Evolutionary conservation across 2,113 vertebrate species (phyloP), one percentile per base, ranked within the genome.

Genomic region (Serinus canaria): DNA sequence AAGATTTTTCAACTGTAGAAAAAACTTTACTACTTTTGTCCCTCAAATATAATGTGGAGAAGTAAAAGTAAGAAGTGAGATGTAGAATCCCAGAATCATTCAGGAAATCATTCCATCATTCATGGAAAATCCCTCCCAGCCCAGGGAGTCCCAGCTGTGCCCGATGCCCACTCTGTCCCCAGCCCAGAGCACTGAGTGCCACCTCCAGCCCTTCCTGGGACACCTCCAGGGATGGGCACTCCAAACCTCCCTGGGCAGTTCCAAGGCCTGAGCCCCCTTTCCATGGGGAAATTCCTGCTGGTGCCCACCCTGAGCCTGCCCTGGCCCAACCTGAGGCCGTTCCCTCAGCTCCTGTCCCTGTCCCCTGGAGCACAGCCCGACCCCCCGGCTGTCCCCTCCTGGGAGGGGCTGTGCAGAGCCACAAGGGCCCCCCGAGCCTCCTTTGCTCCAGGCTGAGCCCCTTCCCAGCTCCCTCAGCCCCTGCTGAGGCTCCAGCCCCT

Each of bases 291-390:
- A 87, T 70, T 47, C 47, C 74, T 87, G 2, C 64, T 78, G 23
- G 23, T 0, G 33, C 3, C n/a, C 64, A 7, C 0, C 12, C 74
- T 55, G 56, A 16, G 13, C 56, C 63, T 63, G 1, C 41, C 64
- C 64, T 79, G 73, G 74, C n/a, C 9, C 74, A 78, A 47, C 23
- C 28, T 39, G 74, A 47, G 83, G 64, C 74, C 12, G 4, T 78
- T 70, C 55, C 64, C 64, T 78, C 46, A 63, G 4, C 28, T 70
- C 41, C 84, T 70, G 84, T 46, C 39, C 64, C 84, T 69, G 74
- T 70, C 7, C 84, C 55, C 52, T 28, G 64, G 2, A 53, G 56
- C 66, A 87, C 6, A 87, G 19, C 74, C 75, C 2, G 1, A n/a
- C 10, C 24, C 55, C 28, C 49, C 1, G 9, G 43, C 28, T 70